Base-by-base conservation (phyloP, 2,888 invertebrate genomes). In the Lasioglossum leucozonium region DNA sequence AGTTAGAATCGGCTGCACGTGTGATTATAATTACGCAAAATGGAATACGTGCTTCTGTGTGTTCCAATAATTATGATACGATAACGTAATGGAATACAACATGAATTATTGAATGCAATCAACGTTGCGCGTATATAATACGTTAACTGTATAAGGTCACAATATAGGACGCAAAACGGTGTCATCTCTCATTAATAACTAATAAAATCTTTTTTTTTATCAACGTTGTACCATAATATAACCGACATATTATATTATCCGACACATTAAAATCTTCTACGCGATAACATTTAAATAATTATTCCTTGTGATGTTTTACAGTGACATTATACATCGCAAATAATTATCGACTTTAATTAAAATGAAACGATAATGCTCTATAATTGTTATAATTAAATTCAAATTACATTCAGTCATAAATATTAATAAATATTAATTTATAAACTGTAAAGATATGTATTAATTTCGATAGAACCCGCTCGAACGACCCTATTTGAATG, bases 101-200 rank as follows among this genome's bases (percentile, higher is more conserved):
- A 42, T 4, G 18, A 72, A 37, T 65, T 11, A n/a, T 77, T 34
- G 55, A 77, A 44, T 30, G 13, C 13, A 37, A 73, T 8, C n/a
- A 72, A 22, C 22, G 72, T 73, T 42, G 5, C n/a, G n/a, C 55
- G 13, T 62, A 58, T 26, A 62, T 55, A 55, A 62, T 55, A 55
- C 51, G 3, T 51, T 51, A 51, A 51, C 51, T 44, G 42, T 44
- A 44, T 3, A 44, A 13, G 42, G 13, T 26, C 3, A 13, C 3
- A 34, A 22, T 26, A 11, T 26, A 26, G n/a, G 58, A n/a, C n/a
- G 0, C 4, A 26, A 0, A 58, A 26, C 10, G 11, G 26, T 58
- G 11, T 58, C 11, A 58, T 58, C 3, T 58, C n/a, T 58, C 34
- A 34, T 34, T 34, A 34, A 34, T 34, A 34, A 34, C 34, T 34